phyloP scores from a whole-genome alignment of 2,113 vertebrate species.

The Phylloscopus trochilus region DNA sequence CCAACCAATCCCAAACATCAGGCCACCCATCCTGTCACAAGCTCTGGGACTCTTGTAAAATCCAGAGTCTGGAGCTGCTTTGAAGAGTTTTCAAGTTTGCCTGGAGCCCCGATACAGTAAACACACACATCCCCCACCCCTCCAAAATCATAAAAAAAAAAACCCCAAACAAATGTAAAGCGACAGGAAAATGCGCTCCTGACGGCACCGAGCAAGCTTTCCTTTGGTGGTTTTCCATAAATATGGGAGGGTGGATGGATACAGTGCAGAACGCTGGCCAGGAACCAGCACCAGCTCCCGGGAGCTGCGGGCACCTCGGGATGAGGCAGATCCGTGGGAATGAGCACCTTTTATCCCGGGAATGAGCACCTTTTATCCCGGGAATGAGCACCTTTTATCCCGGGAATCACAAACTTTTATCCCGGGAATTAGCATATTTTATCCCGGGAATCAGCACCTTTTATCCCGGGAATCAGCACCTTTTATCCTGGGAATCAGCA shows the following conservation, averaged over 20 bases:
- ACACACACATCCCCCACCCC: slow-evolving; percentile 63
- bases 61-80: slow-evolving; percentile 39
- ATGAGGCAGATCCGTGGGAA: slow-evolving; percentile 9
- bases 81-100: slow-evolving; percentile 81
- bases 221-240: slow-evolving; percentile 76
- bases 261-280: slow-evolving; percentile 75
- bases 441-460: not conserved
- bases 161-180: not conserved
- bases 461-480: not conserved
- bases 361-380: too few species aligned
- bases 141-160: slow-evolving; percentile 57
- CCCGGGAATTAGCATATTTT: not conserved
- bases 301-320: slow-evolving; percentile 21
- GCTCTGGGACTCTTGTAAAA: slow-evolving; percentile 39
- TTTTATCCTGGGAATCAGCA: too few species aligned
- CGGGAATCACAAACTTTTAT: not conserved
- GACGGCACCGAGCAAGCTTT: slow-evolving; percentile 54
- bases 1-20: not conserved
- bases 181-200: slow-evolving; percentile 76
- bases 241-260: slow-evolving; percentile 70
- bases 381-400: not conserved
- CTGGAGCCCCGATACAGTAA: slow-evolving; percentile 77
- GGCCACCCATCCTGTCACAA: slow-evolving; percentile 36
- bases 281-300: not conserved
- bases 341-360: not conserved